Percentiles rank a stretch among this genome's conserved stretches.
Conservation (phyloP, 2,888 invertebrate species). For the Empis stercorea region DNA sequence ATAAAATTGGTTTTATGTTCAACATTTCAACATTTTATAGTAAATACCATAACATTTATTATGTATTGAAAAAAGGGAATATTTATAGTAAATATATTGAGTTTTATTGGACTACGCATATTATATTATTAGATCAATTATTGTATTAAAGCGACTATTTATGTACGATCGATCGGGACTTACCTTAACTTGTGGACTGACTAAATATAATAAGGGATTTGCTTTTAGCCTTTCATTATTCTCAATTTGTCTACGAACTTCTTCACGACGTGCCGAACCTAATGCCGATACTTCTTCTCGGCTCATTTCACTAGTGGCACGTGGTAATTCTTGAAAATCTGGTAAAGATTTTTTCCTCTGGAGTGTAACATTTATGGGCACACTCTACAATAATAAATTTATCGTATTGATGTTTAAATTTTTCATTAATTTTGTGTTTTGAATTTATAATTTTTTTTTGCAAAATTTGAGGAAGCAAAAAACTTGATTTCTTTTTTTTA, state of each 20-base stretch:
- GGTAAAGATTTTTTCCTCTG: constrained; percentile 95
- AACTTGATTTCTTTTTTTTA: too few relatives aligned
- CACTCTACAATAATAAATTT: constrained; percentile 45
- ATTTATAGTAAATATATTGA: not conserved
- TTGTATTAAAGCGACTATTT: too few relatives aligned
- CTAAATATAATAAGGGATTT: constrained; percentile 88
- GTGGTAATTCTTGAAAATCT: constrained; percentile 76
- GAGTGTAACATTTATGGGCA: constrained; percentile 64
- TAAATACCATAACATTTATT: too few relatives aligned
- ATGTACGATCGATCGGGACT: constrained; percentile 18
- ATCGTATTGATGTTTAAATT: too few relatives aligned
- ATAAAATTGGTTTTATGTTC: too few relatives aligned
- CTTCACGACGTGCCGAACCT: constrained; percentile 88
- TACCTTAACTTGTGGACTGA: constrained; percentile 96
- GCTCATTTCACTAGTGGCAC: constrained; percentile 72
- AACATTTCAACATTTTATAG: too few relatives aligned
- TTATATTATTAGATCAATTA: too few relatives aligned
- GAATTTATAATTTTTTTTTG: too few relatives aligned
- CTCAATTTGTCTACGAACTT: constrained; percentile 80
- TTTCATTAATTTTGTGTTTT: too few relatives aligned
- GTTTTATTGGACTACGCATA: too few relatives aligned
- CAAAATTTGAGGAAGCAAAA: too few relatives aligned
- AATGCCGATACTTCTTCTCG: constrained; percentile 90
- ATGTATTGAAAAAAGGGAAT: too few relatives aligned
- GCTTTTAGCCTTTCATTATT: constrained; percentile 84